Conservation (phyloP, 1,140 invertebrate genomes). For the Caenorhabditis remanei region DNA sequence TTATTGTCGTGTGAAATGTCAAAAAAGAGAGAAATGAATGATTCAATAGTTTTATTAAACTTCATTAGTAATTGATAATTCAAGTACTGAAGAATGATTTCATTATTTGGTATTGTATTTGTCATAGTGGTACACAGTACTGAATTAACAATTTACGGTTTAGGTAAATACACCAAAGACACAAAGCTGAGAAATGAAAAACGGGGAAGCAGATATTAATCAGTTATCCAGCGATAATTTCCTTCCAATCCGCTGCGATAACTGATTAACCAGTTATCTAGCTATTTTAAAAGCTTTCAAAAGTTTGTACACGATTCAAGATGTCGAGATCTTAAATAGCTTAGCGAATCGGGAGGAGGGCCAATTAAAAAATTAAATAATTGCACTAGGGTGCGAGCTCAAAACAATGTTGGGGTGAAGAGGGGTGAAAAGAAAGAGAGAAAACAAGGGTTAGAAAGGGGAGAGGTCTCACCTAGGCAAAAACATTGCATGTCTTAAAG, state of each 20-base stretch:
- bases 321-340: slow-evolving; percentile 50
- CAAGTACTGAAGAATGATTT: neutral
- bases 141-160: neutral
- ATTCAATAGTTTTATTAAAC: neutral
- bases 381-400: slow-evolving; percentile 51
- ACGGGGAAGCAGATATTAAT: slow-evolving; percentile 10
- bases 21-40: neutral
- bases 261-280: slow-evolving; percentile 45
- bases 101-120: no score
- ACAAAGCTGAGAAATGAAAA: neutral
- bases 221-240: slow-evolving; percentile 40
- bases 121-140: slow-evolving; percentile 32
- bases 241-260: slow-evolving; percentile 41
- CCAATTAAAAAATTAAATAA: slow-evolving; percentile 2
- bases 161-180: neutral
- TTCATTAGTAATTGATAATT: no score
- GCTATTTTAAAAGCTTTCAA: slow-evolving; percentile 49
- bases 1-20: neutral
- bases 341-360: slow-evolving; percentile 49
- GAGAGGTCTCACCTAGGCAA: slow-evolving; percentile 24
- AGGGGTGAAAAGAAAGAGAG: neutral
- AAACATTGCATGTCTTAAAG: slow-evolving; percentile 34
- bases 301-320: slow-evolving; percentile 38
- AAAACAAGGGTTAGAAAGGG: neutral
- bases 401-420: neutral